Conservation (phyloP, 1,140 invertebrate species). For the Drosophila nebulosa region DNA sequence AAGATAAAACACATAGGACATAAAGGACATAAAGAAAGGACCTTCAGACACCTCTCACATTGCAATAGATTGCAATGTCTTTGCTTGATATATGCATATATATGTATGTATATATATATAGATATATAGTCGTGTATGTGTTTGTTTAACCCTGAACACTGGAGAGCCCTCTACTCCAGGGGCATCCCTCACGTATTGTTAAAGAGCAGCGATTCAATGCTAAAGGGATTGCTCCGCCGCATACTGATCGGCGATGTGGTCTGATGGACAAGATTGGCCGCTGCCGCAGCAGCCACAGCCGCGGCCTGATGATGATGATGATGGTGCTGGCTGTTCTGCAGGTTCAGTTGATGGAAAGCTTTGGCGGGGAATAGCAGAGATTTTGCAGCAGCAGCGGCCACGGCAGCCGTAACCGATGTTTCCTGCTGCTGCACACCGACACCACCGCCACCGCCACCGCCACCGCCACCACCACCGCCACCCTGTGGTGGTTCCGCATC, state of each 20-base stretch:
- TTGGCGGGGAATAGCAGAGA: constrained; percentile 67
- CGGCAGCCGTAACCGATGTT: constrained; percentile 2
- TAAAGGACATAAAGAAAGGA: neutral
- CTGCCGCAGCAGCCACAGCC: constrained; percentile 49
- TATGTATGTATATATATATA: neutral
- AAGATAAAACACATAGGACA: neutral
- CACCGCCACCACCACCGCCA: constrained; percentile 21
- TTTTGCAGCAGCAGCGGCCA: constrained; percentile 17
- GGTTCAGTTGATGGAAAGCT: constrained; percentile 65
- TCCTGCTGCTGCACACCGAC: constrained; percentile 46
- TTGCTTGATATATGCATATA: neutral
- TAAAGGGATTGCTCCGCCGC: constrained; percentile 88
- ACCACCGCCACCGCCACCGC: constrained; percentile 42
- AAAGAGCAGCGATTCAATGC: constrained; percentile 90
- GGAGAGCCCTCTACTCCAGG: neutral
- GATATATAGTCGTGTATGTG: neutral
- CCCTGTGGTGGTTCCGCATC: constrained; percentile 10
- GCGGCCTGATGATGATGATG: constrained; percentile 17
- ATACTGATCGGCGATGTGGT: constrained; percentile 82
- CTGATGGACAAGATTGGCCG: constrained; percentile 80
- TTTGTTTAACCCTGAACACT: neutral
- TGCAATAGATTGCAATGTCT: neutral
- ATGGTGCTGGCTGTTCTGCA: constrained; percentile 54
- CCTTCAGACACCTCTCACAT: neutral
- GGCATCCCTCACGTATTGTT: constrained; percentile 85